These are phyloP conservation scores for Cercocebus atys DNA, from an alignment of 2,113 vertebrate genomes.

Conservation along the genomic window DNA sequence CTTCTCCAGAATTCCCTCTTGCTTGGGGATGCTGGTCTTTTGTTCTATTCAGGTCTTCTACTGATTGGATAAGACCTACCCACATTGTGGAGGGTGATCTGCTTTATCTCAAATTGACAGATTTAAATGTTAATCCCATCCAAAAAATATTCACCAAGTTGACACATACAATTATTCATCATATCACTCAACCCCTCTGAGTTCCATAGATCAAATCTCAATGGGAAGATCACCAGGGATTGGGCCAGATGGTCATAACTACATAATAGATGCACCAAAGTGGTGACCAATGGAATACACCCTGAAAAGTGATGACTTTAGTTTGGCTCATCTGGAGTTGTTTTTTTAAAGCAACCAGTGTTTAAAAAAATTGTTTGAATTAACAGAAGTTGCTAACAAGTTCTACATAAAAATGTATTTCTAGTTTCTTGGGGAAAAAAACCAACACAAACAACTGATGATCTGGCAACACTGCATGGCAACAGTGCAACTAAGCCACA, in stretches of 20 bases:
- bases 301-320: neutral
- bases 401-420: neutral
- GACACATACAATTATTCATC: neutral
- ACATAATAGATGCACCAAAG: neutral
- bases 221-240: neutral
- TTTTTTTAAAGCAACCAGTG: neutral
- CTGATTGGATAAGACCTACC: neutral
- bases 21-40: neutral
- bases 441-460: neutral
- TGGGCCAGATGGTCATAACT: neutral
- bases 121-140: neutral
- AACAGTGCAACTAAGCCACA: neutral
- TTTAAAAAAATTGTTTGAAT: neutral
- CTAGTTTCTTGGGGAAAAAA: neutral
- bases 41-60: neutral
- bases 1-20: neutral
- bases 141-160: neutral
- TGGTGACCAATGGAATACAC: neutral
- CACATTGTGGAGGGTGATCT: neutral
- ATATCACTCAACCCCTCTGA: neutral
- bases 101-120: neutral
- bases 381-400: conserved; percentile 15
- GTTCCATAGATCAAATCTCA: neutral
- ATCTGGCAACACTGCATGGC: neutral
- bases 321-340: neutral